Evolutionary conservation across 2,113 vertebrate genomes (phyloP).

Genomic region (Bolborhynchus lineola): DNA sequence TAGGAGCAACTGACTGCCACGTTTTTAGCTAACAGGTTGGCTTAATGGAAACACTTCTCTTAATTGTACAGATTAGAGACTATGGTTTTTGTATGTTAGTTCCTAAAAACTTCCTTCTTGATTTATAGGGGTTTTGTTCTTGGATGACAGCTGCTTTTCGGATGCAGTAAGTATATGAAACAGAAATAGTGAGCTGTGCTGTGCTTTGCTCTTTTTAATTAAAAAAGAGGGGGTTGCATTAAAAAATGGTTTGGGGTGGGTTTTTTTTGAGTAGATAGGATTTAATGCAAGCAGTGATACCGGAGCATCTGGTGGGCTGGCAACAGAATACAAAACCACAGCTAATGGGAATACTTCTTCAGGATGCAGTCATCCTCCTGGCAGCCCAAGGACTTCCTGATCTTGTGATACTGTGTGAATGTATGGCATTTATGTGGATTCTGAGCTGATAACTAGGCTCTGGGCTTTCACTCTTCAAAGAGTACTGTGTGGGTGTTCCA

Average conservation of each 20-base stretch:
- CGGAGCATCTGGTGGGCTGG: not conserved
- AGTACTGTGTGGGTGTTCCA: not conserved
- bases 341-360: not conserved
- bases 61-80: not conserved
- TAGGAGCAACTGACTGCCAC: not conserved
- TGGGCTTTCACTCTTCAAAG: not conserved
- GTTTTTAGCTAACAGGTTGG: not conserved
- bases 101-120: not conserved
- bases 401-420: not conserved
- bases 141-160: constrained; percentile 87
- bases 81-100: not conserved
- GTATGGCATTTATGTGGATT: not conserved
- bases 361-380: not conserved
- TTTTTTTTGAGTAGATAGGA: not conserved
- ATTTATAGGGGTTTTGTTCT: constrained; percentile 84
- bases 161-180: constrained; percentile 86
- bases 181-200: not conserved
- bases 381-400: not conserved
- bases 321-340: not conserved
- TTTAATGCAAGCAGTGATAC: not conserved
- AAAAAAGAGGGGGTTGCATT: not conserved
- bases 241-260: not conserved
- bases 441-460: not conserved
- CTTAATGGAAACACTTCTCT: not conserved
- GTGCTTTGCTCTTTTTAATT: not conserved